Conservation (phyloP, 2,888 invertebrate genomes). For the Lepidochrysops patricia region DNA sequence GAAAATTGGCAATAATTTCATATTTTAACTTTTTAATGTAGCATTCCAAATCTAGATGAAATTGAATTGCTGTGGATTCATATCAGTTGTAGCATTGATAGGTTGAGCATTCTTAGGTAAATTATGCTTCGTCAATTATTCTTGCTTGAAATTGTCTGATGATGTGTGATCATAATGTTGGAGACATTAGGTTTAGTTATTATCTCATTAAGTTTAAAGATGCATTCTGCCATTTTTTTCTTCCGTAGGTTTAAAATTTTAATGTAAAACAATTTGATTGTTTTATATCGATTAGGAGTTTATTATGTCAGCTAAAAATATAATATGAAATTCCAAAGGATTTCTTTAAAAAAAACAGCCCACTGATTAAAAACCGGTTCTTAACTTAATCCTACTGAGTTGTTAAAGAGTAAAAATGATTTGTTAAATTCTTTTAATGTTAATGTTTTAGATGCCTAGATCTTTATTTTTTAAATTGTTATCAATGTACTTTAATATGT, state of each 20-base stretch:
- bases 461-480: conserved; percentile 2
- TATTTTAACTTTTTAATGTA: neutral
- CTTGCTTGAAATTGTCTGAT: conserved; percentile 3
- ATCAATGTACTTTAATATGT: neutral
- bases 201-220: conserved; percentile 35
- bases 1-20: neutral
- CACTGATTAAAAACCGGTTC: neutral
- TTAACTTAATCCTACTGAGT: neutral
- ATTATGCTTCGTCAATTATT: neutral
- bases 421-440: conserved; percentile 6
- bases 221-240: conserved; percentile 13
- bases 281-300: neutral
- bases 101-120: conserved; percentile 4
- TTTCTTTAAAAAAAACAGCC: too few species aligned
- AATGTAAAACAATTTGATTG: neutral
- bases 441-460: conserved; percentile 7
- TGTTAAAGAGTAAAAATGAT: neutral
- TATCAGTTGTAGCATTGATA: neutral
- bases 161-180: conserved; percentile 22
- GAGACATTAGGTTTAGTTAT: conserved; percentile 33
- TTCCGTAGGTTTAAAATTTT: neutral
- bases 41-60: neutral
- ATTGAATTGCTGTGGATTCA: neutral
- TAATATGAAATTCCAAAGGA: neutral
- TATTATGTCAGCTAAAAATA: neutral